These are phyloP conservation scores for Yoshiicerus persimilis DNA, from an alignment of 1,140 invertebrate species.

Conservation along the genomic window DNA sequence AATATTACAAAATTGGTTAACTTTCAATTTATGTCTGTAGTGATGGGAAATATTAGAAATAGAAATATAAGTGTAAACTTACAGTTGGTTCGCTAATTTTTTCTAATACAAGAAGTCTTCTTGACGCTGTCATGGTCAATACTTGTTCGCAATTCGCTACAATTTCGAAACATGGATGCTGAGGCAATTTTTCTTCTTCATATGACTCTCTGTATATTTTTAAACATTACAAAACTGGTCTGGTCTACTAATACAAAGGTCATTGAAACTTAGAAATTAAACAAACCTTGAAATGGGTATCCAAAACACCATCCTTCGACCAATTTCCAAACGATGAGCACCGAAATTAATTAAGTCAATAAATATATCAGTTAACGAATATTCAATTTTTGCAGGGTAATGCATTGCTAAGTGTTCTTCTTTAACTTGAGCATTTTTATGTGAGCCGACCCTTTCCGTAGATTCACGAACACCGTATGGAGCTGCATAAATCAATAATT, in stretches of 20 bases:
- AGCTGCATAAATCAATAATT: conserved; percentile 70
- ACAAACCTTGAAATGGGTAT: conserved; percentile 77
- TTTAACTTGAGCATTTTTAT: conserved; percentile 58
- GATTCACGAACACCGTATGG: conserved; percentile 94
- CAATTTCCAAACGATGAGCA: conserved; percentile 70
- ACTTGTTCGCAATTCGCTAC: conserved; percentile 84
- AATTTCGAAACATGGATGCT: conserved; percentile 74
- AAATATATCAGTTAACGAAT: conserved; percentile 77
- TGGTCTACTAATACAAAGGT: neutral
- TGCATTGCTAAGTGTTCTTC: conserved; percentile 68
- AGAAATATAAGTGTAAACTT: neutral
- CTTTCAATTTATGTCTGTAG: too few species aligned
- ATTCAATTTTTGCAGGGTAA: conserved; percentile 84
- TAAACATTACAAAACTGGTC: neutral
- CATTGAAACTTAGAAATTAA: conserved; percentile 10
- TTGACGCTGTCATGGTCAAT: conserved; percentile 72
- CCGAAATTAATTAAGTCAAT: conserved; percentile 81
- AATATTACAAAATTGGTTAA: too few species aligned
- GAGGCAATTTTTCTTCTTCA: conserved; percentile 70
- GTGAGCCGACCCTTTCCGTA: conserved; percentile 77
- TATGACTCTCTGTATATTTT: conserved; percentile 73
- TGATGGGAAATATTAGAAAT: neutral
- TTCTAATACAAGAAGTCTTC: conserved; percentile 81
- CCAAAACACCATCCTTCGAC: conserved; percentile 86
- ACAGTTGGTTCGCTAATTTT: conserved; percentile 67